Evolutionary conservation across 2,888 invertebrate species (phyloP), one percentile per base, ranked within the genome.

Genomic region (Ochropleura plecta): DNA sequence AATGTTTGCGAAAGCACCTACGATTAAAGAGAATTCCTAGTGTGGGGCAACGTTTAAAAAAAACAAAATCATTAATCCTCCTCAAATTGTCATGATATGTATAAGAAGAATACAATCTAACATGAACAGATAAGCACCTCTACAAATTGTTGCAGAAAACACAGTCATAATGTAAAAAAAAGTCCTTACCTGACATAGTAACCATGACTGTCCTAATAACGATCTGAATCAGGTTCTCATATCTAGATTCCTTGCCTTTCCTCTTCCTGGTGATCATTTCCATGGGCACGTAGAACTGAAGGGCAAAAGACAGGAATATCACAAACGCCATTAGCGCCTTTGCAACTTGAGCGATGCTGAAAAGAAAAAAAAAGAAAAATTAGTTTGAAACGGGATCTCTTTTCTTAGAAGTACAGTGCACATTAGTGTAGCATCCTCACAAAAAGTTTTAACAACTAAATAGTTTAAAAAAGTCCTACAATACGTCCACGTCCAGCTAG

Each of bases 251-350:
- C 10, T 91, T 92, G 12, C 94, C 93, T 73, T 96, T 94, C 30
- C 99, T 93, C 78, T 97, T 96, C 51, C 98, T 97, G 97, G 98
- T 99, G 51, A 99, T 97, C 86, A 99, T 98, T 80, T 98, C 98
- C 94, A 98, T 97, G 0, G 99, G 99, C 0, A 99, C 99, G 94
- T 98, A 99, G 92, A 98, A 98, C 94, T 99, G 99, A 0, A 99
- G 97, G 12, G 98, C 98, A 91, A 98, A 99, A 0, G 99, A 98
- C 89, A 99, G 97, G 87, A 99, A 98, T 79, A 99, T 98, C 0
- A 99, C 98, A 0, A 98, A 85, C 0, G 98, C 98, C 96, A 99
- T 99, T 83, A 98, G 94, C 8, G 98, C 92, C 93, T 98, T 98
- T 0, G 98, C 98, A 0, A 97, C 93, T 94, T 98, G 98, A 0